These are phyloP conservation scores for Corythornis madagascariensis DNA, from an alignment of 2,113 vertebrate species.

Conservation along the genomic window DNA sequence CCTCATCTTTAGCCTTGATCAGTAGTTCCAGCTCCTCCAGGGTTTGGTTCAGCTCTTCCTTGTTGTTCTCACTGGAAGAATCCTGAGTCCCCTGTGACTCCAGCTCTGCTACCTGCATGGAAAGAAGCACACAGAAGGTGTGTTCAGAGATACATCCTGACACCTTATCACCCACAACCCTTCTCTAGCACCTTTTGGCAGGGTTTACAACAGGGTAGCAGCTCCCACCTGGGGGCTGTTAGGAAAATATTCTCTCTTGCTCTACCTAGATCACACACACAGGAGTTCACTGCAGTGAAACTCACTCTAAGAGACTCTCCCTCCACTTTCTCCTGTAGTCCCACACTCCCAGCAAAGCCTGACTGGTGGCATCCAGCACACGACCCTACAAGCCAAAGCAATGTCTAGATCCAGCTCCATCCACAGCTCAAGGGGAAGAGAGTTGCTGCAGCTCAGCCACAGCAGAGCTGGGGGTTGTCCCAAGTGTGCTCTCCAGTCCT, in stretches of 20 bases:
- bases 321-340: neutral
- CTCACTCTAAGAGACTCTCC: rapidly evolving
- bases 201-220: neutral
- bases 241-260: neutral
- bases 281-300: rapidly evolving
- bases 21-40: constrained; percentile 89
- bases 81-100: constrained; percentile 81
- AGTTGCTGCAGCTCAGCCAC: neutral
- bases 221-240: neutral
- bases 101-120: constrained; percentile 85
- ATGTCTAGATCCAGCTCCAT: neutral
- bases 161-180: neutral
- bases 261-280: rapidly evolving
- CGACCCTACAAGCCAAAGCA: rapidly evolving
- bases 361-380: neutral
- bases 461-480: neutral
- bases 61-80: constrained; percentile 76
- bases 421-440: neutral
- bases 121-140: neutral
- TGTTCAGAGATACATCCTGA: neutral
- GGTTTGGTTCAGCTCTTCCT: constrained; percentile 84
- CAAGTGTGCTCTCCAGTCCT: rapidly evolving
- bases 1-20: constrained; percentile 94
- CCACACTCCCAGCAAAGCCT: neutral
- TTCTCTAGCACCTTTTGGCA: rapidly evolving